Base-by-base conservation (phyloP, 2,888 invertebrate species). In the Synanthedon tipuliformis region DNA sequence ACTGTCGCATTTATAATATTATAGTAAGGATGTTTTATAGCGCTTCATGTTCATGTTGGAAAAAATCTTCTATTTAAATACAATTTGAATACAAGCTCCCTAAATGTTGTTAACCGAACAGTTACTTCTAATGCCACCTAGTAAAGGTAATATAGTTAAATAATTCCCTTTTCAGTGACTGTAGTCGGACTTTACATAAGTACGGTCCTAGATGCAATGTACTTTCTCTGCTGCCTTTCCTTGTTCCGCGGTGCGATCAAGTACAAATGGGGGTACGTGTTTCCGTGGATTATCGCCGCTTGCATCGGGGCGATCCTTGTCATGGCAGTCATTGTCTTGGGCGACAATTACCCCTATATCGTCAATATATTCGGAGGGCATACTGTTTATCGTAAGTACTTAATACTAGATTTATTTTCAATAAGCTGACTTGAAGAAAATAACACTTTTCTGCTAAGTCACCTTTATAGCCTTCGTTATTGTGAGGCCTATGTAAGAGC, bases 221-320 rank as follows among this genome's bases (percentile, higher is more conserved):
- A 88, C 62, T 71, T 88, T 61, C 76, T 86, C 76, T 82, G 84
- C 69, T 86, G 85, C 59, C 78, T 88, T 57, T 82, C 81, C 5
- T 67, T 88, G 51, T 75, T 88, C 18, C 81, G 86, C 66, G 88
- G 88, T 41, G 88, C 88, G 2, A 77, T 88, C 12, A 80, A 80
- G 61, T 82, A 80, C 66, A 81, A 81, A 59, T 76, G 82, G 50
- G 85, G 83, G 60, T 88, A 83, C 62, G 74, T 88, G 48, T 52
- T 86, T 51, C 86, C 87, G 3, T 88, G 88, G 88, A 80, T 84
- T 49, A 67, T 81, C 68, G 81, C 82, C 0, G 83, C 88, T 1
- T 79, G 79, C 52, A 68, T 86, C 4, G 81, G 74, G 0, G 75
- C 79, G 10, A 68, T 83, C 41, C 61, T 86, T 27, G 72, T 87